A percentile compares a stretch with the other conserved stretches of the same genome.
phyloP scores from a whole-genome alignment of 1,140 invertebrate genomes.

The Anagrus nilaparvatae region DNA sequence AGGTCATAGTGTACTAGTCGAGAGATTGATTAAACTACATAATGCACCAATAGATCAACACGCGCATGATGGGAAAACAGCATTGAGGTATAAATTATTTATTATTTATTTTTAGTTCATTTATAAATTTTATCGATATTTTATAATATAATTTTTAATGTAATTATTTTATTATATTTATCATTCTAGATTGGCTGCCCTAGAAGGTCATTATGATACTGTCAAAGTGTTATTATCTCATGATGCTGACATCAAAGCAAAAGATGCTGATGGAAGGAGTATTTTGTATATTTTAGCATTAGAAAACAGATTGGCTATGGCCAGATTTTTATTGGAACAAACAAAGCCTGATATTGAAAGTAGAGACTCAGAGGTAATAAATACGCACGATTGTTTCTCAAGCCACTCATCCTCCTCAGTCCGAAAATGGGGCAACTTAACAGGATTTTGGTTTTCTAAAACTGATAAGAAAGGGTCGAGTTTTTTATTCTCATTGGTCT shows the following conservation, averaged over 20 bases:
- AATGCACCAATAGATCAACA: constrained; percentile 76
- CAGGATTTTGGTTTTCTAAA: too few relatives aligned
- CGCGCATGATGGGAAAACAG: constrained; percentile 89
- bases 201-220: constrained; percentile 78
- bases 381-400: not conserved
- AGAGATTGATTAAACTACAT: constrained; percentile 60
- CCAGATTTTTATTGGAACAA: constrained; percentile 67
- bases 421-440: too few relatives aligned
- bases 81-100: constrained; percentile 57
- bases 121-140: not conserved
- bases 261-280: constrained; percentile 85
- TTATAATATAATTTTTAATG: not conserved
- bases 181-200: constrained; percentile 58
- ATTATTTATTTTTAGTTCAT: not conserved
- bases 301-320: constrained; percentile 80
- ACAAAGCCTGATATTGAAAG: constrained; percentile 75
- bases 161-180: constrained; percentile 13
- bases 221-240: constrained; percentile 61
- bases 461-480: too few relatives aligned
- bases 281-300: constrained; percentile 85
- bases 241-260: constrained; percentile 79
- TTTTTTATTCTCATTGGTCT: too few relatives aligned
- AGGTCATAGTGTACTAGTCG: constrained; percentile 65
- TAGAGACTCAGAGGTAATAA: constrained; percentile 73
- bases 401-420: too few relatives aligned